phyloP scores from a whole-genome alignment of 2,888 invertebrate genomes.

The Isoperla grammatica region DNA sequence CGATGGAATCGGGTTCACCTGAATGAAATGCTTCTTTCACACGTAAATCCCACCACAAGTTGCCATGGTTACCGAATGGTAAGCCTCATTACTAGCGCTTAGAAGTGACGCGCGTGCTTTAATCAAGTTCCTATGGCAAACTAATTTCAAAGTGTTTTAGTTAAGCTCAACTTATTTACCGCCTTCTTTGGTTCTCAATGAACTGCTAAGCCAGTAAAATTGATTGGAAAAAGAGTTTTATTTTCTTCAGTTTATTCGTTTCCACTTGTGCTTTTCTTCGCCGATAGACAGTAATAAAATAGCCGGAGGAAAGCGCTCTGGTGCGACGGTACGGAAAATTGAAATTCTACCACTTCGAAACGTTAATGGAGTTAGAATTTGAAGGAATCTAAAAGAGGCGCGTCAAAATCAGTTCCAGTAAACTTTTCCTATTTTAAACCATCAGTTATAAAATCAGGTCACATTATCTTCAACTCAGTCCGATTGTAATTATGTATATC shows the following conservation, averaged over 20 bases:
- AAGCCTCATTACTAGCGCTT: slow-evolving; percentile 2
- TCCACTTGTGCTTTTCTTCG: background rate
- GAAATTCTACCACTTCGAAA: slow-evolving; percentile 43
- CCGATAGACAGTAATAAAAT: background rate
- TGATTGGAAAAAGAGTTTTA: slow-evolving; percentile 13
- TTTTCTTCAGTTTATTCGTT: slow-evolving; percentile 2
- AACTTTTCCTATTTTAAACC: too few species aligned
- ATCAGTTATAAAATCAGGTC: too few species aligned
- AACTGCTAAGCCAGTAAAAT: slow-evolving; percentile 3
- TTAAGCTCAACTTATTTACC: slow-evolving; percentile 16
- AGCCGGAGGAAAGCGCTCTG: background rate
- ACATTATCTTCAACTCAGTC: too few species aligned
- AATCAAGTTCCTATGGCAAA: slow-evolving; percentile 14
- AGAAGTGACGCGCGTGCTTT: slow-evolving; percentile 6
- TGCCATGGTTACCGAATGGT: background rate
- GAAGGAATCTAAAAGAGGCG: slow-evolving; percentile 25
- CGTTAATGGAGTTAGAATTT: slow-evolving; percentile 39
- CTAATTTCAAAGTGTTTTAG: slow-evolving; percentile 18
- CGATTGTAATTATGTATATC: too few species aligned
- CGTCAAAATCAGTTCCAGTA: background rate
- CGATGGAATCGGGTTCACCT: background rate
- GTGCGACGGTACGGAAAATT: slow-evolving; percentile 39
- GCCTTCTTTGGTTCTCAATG: slow-evolving; percentile 7
- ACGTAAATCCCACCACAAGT: background rate
- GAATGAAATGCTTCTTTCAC: slow-evolving; percentile 3